phyloP scores from a whole-genome alignment of 2,113 vertebrate species.

The Eclectus roratus region DNA sequence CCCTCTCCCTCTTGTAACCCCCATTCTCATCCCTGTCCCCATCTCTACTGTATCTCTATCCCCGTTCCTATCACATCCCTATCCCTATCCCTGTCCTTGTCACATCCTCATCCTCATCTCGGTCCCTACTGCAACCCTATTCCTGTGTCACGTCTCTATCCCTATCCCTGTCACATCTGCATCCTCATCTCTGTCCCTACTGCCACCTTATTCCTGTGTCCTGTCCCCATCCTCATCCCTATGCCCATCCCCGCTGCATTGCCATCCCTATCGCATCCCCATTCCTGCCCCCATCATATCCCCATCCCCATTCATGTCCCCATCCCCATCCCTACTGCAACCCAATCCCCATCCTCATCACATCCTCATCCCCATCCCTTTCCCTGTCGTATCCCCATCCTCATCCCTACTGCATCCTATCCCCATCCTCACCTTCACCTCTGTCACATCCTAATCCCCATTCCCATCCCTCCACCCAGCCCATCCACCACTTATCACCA shows the following conservation, averaged over 20 bases:
- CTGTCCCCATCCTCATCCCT: no score
- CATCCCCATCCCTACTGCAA: not conserved
- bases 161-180: not conserved
- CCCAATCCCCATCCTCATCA: not conserved
- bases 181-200: no score
- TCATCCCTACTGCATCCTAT: not conserved
- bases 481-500: not conserved
- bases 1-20: not conserved
- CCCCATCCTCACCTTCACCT: not conserved
- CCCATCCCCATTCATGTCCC: no score
- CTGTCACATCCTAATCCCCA: not conserved
- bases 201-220: no score
- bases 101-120: no score
- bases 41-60: not conserved
- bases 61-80: not conserved
- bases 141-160: not conserved
- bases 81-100: not conserved
- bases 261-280: no score
- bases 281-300: no score
- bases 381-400: not conserved
- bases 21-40: not conserved
- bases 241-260: no score
- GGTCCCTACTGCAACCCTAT: no score
- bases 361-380: not conserved
- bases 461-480: not conserved